Percentiles rank a stretch among this genome's conserved stretches.
Conservation (phyloP, 2,888 invertebrate genomes). For the Oegoconia quadripuncta region DNA sequence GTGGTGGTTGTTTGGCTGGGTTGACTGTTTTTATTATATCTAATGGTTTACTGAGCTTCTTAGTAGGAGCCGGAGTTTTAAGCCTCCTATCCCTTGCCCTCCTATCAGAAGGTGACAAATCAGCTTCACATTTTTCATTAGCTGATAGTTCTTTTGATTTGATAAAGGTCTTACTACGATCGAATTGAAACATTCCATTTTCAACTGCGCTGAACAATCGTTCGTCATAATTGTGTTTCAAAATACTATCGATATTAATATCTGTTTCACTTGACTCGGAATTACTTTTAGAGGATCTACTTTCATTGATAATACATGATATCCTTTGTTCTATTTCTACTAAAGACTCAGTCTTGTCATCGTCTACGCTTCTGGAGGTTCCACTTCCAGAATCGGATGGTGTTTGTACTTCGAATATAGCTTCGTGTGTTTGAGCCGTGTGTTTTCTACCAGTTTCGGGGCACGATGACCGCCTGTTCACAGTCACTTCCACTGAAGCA, state of each 20-base stretch:
- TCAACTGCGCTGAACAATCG: slow-evolving; percentile 36
- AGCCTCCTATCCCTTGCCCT: slow-evolving; percentile 54
- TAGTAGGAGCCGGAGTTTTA: slow-evolving; percentile 55
- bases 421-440: slow-evolving; percentile 38
- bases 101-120: slow-evolving; percentile 41
- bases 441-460: slow-evolving; percentile 53
- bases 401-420: slow-evolving; percentile 59
- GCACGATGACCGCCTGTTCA: slow-evolving; percentile 82
- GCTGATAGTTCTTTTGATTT: slow-evolving; percentile 38
- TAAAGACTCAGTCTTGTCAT: slow-evolving; percentile 59
- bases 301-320: slow-evolving; percentile 70
- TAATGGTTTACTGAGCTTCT: slow-evolving; percentile 56
- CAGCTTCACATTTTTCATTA: slow-evolving; percentile 38
- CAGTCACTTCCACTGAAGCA: slow-evolving; percentile 84
- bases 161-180: slow-evolving; percentile 62
- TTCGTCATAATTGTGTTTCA: slow-evolving; percentile 46
- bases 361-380: slow-evolving; percentile 57
- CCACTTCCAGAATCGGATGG: slow-evolving; percentile 68
- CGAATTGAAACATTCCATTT: slow-evolving; percentile 44
- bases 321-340: slow-evolving; percentile 71
- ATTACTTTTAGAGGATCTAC: slow-evolving; percentile 68
- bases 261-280: slow-evolving; percentile 70
- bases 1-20: slow-evolving; percentile 38
- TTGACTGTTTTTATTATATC: slow-evolving; percentile 51
- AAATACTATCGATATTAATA: slow-evolving; percentile 58